These are phyloP conservation scores for Calosoma granatense DNA, from an alignment of 1,140 invertebrate genomes.

Conservation along the genomic window DNA sequence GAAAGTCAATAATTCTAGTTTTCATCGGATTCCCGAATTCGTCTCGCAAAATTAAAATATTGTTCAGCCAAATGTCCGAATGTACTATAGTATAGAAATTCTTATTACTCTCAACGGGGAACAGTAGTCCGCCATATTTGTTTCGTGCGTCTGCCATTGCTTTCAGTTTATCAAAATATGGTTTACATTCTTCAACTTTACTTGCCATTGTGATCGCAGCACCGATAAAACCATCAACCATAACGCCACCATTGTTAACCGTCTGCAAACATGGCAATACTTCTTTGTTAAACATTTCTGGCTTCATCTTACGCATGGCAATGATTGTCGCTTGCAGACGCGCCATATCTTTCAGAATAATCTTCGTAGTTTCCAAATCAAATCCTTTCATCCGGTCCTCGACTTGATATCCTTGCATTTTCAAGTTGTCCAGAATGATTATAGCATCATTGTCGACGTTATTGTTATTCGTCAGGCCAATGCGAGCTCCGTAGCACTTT, in stretches of 20 bases:
- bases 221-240: constrained; percentile 18
- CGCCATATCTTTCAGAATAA: constrained; percentile 40
- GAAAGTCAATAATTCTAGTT: constrained; percentile 52
- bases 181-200: constrained; percentile 23
- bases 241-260: constrained; percentile 25
- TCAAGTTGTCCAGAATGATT: constrained; percentile 47
- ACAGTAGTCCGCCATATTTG: background rate
- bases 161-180: constrained; percentile 23
- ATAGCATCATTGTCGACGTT: constrained; percentile 44
- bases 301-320: constrained; percentile 40
- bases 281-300: constrained; percentile 37
- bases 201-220: constrained; percentile 21
- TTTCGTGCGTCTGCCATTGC: constrained; percentile 24
- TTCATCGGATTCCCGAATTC: constrained; percentile 29
- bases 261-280: constrained; percentile 30
- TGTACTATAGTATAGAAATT: constrained; percentile 39
- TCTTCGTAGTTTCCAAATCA: constrained; percentile 37
- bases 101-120: background rate
- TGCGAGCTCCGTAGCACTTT: constrained; percentile 41
- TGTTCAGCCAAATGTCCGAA: constrained; percentile 53
- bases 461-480: constrained; percentile 32
- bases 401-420: constrained; percentile 36
- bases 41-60: constrained; percentile 38
- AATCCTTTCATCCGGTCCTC: constrained; percentile 39
- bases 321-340: constrained; percentile 47